These are phyloP conservation scores for Molorchus minor DNA, from an alignment of 2,888 invertebrate species.

Conservation along the genomic window DNA sequence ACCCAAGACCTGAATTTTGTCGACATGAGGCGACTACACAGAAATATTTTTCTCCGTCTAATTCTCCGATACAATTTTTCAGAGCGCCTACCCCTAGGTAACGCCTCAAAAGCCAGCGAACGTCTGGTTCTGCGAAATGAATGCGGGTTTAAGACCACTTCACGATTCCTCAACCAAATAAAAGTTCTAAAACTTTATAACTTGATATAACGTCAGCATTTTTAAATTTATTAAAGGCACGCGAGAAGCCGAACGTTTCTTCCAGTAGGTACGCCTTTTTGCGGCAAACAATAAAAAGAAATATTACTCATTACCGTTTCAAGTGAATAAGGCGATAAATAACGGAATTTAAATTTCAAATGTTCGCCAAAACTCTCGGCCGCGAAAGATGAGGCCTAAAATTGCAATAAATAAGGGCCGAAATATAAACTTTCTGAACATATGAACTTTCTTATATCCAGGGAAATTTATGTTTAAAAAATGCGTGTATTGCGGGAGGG, in stretches of 20 bases:
- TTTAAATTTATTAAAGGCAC: background rate
- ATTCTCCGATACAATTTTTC: no score
- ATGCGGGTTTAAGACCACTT: no score
- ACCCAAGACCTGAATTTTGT: no score
- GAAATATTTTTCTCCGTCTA: no score
- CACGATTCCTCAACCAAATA: background rate
- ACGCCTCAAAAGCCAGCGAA: no score
- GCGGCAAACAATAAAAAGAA: conserved; percentile 11
- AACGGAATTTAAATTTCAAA: conserved; percentile 22
- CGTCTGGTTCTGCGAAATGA: no score
- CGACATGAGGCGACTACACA: no score
- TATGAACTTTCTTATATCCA: conserved; percentile 12
- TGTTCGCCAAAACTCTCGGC: conserved; percentile 3
- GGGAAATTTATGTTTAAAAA: conserved; percentile 14
- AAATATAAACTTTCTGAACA: conserved; percentile 13
- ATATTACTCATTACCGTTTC: conserved; percentile 18
- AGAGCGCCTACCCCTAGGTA: no score
- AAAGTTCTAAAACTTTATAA: background rate
- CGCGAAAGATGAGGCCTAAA: conserved; percentile 1
- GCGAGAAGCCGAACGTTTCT: background rate
- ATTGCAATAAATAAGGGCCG: conserved; percentile 13
- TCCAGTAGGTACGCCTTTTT: background rate
- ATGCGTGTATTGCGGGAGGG: background rate
- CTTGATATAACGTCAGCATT: background rate
- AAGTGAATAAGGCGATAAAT: conserved; percentile 14